Percentiles rank a stretch among this genome's conserved stretches.
These are phyloP conservation scores for Melanostigma gelatinosum DNA, from an alignment of 2,113 vertebrate species.

Conservation along the genomic window DNA sequence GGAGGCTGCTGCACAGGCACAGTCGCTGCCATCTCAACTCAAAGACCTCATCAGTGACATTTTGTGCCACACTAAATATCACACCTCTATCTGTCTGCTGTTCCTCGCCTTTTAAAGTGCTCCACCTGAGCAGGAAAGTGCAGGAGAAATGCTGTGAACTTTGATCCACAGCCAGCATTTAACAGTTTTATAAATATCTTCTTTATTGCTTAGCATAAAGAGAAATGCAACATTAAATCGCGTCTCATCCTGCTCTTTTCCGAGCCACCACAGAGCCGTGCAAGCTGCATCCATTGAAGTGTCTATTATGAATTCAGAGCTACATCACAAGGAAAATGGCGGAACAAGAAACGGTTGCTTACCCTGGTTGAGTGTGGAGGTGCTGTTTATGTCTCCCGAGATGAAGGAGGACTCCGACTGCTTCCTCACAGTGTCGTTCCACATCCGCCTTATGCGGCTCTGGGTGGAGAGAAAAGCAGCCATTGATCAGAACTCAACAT, in stretches of 20 bases:
- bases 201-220: slow-evolving; percentile 38
- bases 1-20: not conserved
- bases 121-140: slow-evolving; percentile 3
- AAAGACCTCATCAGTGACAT: slow-evolving; percentile 60
- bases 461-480: slow-evolving; percentile 75
- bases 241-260: slow-evolving; percentile 22
- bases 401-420: slow-evolving; percentile 99
- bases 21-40: slow-evolving; percentile 57
- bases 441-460: slow-evolving; percentile 99
- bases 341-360: slow-evolving; percentile 69
- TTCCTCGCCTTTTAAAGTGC: slow-evolving; percentile 11
- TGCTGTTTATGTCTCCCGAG: slow-evolving; percentile 99
- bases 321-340: slow-evolving; percentile 62
- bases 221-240: slow-evolving; percentile 47
- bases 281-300: slow-evolving; percentile 67
- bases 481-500: slow-evolving; percentile 67
- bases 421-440: slow-evolving; percentile 99
- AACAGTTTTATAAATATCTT: slow-evolving; percentile 2
- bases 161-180: slow-evolving; percentile 41
- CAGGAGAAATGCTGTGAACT: slow-evolving; percentile 36
- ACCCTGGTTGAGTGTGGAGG: slow-evolving; percentile 99
- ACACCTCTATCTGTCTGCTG: slow-evolving; percentile 10
- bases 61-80: slow-evolving; percentile 55
- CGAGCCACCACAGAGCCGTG: slow-evolving; percentile 63
- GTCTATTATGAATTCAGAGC: slow-evolving; percentile 54